Evolutionary conservation across 1,140 invertebrate genomes (phyloP).

Genomic region (Delia radicum): DNA sequence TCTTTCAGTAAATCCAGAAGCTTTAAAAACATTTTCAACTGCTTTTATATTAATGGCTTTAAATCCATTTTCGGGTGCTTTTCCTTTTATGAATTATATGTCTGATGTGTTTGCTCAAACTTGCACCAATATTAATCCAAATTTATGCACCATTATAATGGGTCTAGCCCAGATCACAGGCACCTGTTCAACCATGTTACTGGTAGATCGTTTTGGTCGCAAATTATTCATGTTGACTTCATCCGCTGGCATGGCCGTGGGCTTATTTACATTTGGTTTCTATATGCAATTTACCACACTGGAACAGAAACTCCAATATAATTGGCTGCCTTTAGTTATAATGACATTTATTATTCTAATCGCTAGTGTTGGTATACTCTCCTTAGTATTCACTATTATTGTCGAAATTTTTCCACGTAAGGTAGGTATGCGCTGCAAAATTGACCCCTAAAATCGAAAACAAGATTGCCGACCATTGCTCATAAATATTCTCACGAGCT

Average conservation of each 20-base stretch:
- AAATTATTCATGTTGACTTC: conserved; percentile 30
- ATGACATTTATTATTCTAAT: conserved; percentile 39
- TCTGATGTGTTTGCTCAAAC: conserved; percentile 68
- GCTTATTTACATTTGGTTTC: conserved; percentile 11
- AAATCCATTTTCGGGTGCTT: conserved; percentile 59
- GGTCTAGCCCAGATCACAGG: conserved; percentile 57
- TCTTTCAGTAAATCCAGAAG: conserved; percentile 34
- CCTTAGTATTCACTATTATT: conserved; percentile 41
- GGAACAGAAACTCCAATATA: background rate
- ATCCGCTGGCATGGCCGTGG: conserved; percentile 24
- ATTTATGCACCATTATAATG: conserved; percentile 71
- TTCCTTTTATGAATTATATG: conserved; percentile 61
- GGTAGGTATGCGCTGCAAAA: too few relatives aligned
- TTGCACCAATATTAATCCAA: conserved; percentile 61
- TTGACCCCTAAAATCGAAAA: too few relatives aligned
- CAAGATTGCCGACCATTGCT: too few relatives aligned
- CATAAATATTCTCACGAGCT: background rate
- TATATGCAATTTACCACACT: conserved; percentile 18
- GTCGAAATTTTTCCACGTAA: conserved; percentile 46
- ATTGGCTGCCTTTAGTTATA: conserved; percentile 26
- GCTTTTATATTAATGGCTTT: conserved; percentile 35
- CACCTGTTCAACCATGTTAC: conserved; percentile 13
- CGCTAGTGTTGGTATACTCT: conserved; percentile 42
- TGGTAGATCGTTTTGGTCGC: conserved; percentile 31
- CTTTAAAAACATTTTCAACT: conserved; percentile 36